Percentiles rank a stretch among this genome's conserved stretches.
These are phyloP conservation scores for Talpa occidentalis DNA, from an alignment of 2,113 vertebrate genomes.

Conservation along the genomic window DNA sequence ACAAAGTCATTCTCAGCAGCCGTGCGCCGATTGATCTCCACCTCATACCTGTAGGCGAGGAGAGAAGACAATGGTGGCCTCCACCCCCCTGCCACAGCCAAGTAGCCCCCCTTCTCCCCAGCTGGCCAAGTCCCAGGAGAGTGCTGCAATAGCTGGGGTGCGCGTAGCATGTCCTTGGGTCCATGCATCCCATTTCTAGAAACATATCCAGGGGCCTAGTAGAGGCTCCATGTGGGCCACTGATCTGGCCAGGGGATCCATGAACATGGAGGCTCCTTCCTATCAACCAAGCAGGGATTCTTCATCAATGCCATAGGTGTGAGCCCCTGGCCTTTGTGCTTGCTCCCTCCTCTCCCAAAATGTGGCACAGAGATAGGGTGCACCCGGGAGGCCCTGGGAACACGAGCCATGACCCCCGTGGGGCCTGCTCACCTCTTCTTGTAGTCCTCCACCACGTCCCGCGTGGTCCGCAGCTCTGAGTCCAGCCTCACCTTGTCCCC, in stretches of 20 bases:
- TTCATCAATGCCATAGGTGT: neutral
- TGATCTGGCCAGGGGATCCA: neutral
- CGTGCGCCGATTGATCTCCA: slow-evolving; percentile 89
- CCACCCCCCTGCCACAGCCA: neutral
- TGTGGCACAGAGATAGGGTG: neutral
- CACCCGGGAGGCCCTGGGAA: too few species aligned
- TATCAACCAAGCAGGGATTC: neutral
- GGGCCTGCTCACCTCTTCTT: slow-evolving; percentile 86
- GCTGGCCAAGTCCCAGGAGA: neutral
- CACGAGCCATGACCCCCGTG: neutral
- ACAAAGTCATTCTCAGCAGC: slow-evolving; percentile 91
- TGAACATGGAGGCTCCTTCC: neutral
- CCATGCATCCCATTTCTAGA: neutral
- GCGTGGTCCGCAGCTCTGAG: slow-evolving; percentile 88
- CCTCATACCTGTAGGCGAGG: slow-evolving; percentile 86
- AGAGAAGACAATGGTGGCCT: neutral
- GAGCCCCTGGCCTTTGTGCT: neutral
- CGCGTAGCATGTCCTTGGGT: neutral
- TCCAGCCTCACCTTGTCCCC: slow-evolving; percentile 89
- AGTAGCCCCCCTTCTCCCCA: neutral
- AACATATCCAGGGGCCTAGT: neutral
- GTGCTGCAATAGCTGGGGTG: neutral
- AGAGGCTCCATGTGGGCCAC: neutral
- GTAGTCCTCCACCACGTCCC: slow-evolving; percentile 90
- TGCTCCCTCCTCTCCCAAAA: neutral